These are phyloP conservation scores for Asarcornis scutulata DNA, from an alignment of 2,113 vertebrate genomes.

Conservation along the genomic window DNA sequence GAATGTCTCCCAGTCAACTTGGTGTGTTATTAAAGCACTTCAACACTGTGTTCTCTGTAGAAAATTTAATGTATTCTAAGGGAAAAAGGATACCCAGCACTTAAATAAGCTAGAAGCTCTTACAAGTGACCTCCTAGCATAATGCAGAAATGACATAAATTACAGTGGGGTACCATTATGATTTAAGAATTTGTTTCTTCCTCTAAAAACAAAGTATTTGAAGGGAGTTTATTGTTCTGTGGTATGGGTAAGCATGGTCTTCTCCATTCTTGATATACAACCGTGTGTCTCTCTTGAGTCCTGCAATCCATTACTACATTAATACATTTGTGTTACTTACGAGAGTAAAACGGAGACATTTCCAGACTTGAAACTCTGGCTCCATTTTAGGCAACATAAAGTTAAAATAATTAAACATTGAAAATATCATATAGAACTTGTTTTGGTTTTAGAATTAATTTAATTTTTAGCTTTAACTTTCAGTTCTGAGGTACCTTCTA, in stretches of 20 bases:
- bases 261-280: not conserved
- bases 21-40: not conserved
- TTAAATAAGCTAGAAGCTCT: not conserved
- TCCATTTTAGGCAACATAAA: not conserved
- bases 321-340: not conserved
- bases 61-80: not conserved
- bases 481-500: not conserved
- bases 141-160: not conserved
- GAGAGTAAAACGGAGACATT: not conserved
- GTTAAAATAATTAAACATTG: not conserved
- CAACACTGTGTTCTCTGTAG: not conserved
- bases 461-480: not conserved
- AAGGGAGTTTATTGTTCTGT: not conserved
- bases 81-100: not conserved
- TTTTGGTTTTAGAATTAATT: not conserved
- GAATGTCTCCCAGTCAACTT: not conserved
- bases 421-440: not conserved
- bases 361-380: not conserved
- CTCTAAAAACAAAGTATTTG: not conserved
- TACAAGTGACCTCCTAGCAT: not conserved
- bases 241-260: fast-evolving
- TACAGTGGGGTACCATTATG: not conserved
- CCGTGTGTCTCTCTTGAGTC: not conserved
- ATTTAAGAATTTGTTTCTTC: not conserved
- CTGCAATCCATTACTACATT: not conserved